Conservation (phyloP, 2,113 vertebrate genomes). For the Coptodon bakossiorum region DNA sequence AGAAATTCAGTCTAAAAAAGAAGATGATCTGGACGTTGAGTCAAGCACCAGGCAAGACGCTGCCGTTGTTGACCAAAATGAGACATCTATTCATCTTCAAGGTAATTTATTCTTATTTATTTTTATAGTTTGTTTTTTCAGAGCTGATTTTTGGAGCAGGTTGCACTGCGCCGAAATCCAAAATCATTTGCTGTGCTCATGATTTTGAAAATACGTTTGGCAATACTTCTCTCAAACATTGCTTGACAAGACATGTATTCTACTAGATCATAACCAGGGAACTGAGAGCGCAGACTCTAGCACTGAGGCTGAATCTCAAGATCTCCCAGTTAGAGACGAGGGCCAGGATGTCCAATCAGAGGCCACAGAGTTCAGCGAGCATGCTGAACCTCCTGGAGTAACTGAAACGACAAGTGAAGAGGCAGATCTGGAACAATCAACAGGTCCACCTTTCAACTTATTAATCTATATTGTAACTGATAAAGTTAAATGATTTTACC, state of each 20-base stretch:
- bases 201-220: not conserved
- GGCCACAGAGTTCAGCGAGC: not conserved
- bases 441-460: conserved; percentile 28
- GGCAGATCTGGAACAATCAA: conserved; percentile 37
- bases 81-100: not conserved
- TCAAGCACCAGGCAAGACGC: not conserved
- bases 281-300: not conserved
- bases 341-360: not conserved
- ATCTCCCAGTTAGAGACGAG: not conserved
- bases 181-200: not conserved
- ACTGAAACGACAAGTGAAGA: not conserved
- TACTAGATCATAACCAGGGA: conserved; percentile 1
- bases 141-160: not conserved
- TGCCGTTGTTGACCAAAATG: not conserved
- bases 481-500: not conserved
- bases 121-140: not conserved
- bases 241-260: not conserved
- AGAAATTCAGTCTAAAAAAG: not conserved
- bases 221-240: not conserved
- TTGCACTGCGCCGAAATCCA: not conserved
- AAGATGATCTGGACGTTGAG: not conserved
- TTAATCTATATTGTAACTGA: not conserved
- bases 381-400: not conserved
- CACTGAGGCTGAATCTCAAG: not conserved
- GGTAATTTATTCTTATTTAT: conserved; percentile 11